Conservation (phyloP, 2,113 vertebrate species). For the Macaca nemestrina region DNA sequence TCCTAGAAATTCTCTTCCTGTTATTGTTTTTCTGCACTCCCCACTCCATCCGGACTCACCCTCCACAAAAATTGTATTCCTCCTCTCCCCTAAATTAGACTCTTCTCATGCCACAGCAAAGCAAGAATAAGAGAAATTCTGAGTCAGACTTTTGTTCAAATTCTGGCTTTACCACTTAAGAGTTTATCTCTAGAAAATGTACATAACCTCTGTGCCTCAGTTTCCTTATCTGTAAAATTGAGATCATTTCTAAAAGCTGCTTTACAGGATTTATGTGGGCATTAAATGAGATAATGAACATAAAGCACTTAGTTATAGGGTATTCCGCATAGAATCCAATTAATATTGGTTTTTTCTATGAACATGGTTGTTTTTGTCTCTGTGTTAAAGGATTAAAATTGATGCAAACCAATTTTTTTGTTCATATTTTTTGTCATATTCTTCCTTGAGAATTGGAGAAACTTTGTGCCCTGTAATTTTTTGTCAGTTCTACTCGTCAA, state of each 20-base stretch:
- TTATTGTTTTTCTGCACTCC: neutral
- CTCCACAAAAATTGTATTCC: neutral
- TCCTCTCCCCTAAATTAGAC: neutral
- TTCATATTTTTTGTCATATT: neutral
- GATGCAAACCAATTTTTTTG: neutral
- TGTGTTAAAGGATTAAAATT: neutral
- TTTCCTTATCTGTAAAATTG: neutral
- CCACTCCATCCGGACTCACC: neutral
- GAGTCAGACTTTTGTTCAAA: neutral
- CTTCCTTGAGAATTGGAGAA: neutral
- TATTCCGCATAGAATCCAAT: neutral
- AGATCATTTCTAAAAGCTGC: neutral
- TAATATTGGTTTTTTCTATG: neutral
- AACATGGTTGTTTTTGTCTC: neutral
- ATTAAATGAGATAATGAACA: neutral
- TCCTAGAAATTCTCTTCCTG: neutral
- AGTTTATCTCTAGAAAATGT: neutral
- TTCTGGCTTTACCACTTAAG: neutral
- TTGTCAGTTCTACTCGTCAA: slow-evolving; percentile 18
- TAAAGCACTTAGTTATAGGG: neutral
- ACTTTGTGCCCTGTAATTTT: slow-evolving; percentile 28
- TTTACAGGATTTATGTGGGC: neutral
- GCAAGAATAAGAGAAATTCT: neutral
- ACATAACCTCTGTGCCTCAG: neutral
- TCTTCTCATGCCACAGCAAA: neutral